A percentile compares a stretch with the other conserved stretches of the same genome.
phyloP scores from a whole-genome alignment of 2,113 vertebrate genomes.

The Dolichotis patagonum region DNA sequence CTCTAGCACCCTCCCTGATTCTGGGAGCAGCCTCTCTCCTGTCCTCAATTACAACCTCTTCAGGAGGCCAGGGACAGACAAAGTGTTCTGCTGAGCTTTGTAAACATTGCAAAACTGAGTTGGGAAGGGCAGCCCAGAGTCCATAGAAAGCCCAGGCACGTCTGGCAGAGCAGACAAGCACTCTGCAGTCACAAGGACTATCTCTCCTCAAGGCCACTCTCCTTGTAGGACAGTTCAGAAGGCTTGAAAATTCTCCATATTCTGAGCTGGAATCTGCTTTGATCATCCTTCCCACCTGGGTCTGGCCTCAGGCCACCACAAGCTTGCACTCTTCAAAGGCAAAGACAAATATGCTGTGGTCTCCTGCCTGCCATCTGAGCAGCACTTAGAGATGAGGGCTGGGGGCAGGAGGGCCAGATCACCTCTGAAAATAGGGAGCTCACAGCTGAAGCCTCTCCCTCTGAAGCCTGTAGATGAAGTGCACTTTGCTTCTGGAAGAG shows the following conservation, averaged over 20 bases:
- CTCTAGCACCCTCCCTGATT: background rate
- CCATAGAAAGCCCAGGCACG: background rate
- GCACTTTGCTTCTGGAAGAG: background rate
- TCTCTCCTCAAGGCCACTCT: background rate
- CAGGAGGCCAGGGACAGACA: background rate
- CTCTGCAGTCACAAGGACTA: background rate
- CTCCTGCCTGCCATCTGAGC: background rate
- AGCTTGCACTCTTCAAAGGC: background rate
- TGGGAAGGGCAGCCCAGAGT: background rate
- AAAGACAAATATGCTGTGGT: background rate
- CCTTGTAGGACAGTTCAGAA: background rate
- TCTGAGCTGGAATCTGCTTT: conserved; percentile 8
- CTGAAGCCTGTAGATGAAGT: background rate
- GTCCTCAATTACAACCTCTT: background rate
- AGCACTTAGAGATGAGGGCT: background rate
- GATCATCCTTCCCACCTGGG: background rate
- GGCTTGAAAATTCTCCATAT: background rate
- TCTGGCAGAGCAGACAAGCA: background rate
- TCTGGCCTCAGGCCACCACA: background rate
- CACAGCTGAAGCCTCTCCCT: background rate
- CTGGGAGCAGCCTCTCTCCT: background rate
- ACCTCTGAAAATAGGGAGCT: background rate
- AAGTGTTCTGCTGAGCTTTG: background rate
- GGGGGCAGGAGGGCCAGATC: background rate
- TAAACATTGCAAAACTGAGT: conserved; percentile 72